phyloP scores from a whole-genome alignment of 1,140 invertebrate species.

The Drosophila setifemur region DNA sequence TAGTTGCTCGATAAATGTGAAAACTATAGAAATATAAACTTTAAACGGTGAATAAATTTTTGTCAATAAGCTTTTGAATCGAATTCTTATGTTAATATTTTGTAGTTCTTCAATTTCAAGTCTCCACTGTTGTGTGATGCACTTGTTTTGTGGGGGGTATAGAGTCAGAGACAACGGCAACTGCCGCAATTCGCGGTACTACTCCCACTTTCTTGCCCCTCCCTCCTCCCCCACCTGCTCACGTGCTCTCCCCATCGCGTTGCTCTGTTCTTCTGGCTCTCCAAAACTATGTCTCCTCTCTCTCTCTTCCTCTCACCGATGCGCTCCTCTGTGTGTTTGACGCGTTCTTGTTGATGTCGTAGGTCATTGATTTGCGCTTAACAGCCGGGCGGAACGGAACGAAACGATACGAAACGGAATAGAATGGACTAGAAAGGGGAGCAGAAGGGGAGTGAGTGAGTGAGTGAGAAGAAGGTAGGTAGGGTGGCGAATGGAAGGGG shows the following conservation, averaged over 20 bases:
- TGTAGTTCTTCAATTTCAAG: no score
- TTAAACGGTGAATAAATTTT: not conserved
- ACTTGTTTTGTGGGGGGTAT: constrained; percentile 10
- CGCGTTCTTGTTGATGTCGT: constrained; percentile 70
- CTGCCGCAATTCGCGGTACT: constrained; percentile 10
- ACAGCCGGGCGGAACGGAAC: constrained; percentile 46
- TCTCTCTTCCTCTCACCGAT: constrained; percentile 18
- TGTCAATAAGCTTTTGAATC: no score
- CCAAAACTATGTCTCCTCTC: constrained; percentile 13
- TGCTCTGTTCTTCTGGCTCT: constrained; percentile 1
- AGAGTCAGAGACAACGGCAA: not conserved
- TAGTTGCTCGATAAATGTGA: not conserved
- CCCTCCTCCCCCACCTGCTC: not conserved
- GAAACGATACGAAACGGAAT: constrained; percentile 11
- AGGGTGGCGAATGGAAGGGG: not conserved
- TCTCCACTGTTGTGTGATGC: not conserved
- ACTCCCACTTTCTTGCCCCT: not conserved
- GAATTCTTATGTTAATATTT: no score
- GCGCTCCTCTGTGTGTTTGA: constrained; percentile 33
- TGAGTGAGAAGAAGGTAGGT: not conserved
- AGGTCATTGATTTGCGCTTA: constrained; percentile 80
- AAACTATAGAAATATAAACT: not conserved
- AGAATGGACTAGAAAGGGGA: constrained; percentile 10
- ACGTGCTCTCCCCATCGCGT: constrained; percentile 8
- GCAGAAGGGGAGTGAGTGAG: not conserved